Evolutionary conservation across 2,888 invertebrate species (phyloP).

Genomic region (Limnephilus marmoratus): DNA sequence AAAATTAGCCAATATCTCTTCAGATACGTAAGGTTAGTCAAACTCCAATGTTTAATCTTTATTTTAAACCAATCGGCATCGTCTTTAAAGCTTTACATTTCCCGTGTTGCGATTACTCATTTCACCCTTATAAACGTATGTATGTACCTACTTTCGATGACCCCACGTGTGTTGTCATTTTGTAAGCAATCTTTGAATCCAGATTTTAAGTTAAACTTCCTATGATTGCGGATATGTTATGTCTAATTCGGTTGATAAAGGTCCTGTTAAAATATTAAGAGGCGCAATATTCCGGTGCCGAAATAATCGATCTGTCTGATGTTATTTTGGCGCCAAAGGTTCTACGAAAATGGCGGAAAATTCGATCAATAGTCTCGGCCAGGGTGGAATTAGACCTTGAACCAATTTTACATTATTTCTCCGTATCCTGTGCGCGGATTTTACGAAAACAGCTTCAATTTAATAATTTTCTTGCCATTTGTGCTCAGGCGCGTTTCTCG

Average conservation of each 20-base stretch:
- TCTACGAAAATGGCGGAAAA: conserved; percentile 61
- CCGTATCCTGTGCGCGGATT: neutral
- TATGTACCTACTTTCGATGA: conserved; percentile 48
- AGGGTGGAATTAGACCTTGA: conserved; percentile 54
- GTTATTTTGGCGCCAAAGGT: conserved; percentile 64
- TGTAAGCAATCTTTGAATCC: neutral
- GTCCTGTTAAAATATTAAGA: neutral
- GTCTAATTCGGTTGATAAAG: neutral
- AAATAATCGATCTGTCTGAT: conserved; percentile 52
- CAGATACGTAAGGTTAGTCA: conserved; percentile 57
- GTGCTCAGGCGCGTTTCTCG: neutral
- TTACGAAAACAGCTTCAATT: neutral
- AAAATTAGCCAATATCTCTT: conserved; percentile 52
- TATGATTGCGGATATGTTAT: neutral
- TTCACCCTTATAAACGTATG: conserved; percentile 50
- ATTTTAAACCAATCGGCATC: conserved; percentile 32
- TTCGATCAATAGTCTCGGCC: conserved; percentile 59
- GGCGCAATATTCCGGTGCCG: neutral
- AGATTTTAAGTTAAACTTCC: conserved; percentile 40
- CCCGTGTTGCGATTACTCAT: neutral
- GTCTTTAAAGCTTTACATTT: neutral
- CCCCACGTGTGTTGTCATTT: conserved; percentile 61
- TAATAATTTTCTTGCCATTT: neutral
- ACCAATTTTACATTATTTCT: neutral
- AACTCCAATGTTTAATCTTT: conserved; percentile 4